phyloP scores from a whole-genome alignment of 2,888 invertebrate genomes.

The Andrena camellia region DNA sequence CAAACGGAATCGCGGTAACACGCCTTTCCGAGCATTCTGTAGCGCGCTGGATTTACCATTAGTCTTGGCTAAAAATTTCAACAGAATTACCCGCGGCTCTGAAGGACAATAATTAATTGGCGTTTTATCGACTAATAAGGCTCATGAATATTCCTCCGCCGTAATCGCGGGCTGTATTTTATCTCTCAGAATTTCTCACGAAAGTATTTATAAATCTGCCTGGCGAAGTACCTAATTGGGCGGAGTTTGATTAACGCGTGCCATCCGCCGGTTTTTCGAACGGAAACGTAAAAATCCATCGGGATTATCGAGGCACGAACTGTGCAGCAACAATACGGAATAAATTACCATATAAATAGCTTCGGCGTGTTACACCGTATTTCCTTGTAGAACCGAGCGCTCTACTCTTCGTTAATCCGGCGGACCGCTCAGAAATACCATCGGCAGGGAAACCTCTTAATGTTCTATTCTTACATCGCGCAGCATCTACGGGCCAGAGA shows the following conservation, averaged over 20 bases:
- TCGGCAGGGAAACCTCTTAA: constrained; percentile 75
- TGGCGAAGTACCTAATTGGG: background rate
- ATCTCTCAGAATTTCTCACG: background rate
- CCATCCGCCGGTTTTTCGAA: background rate
- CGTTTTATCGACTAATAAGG: background rate
- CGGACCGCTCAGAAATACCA: constrained; percentile 64
- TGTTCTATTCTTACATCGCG: constrained; percentile 78
- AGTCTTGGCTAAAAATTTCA: background rate
- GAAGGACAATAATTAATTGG: background rate
- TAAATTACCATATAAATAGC: constrained; percentile 61
- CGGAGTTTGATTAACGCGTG: background rate
- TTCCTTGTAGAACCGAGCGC: constrained; percentile 48
- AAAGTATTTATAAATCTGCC: background rate
- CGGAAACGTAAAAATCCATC: constrained; percentile 1
- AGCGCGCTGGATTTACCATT: constrained; percentile 9
- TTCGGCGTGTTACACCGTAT: constrained; percentile 37
- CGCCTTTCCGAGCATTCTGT: background rate
- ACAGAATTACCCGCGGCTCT: background rate
- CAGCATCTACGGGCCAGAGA: constrained; percentile 69
- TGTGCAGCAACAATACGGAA: constrained; percentile 42
- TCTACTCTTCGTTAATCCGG: constrained; percentile 58
- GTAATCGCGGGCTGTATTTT: background rate
- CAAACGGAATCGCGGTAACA: constrained; percentile 2
- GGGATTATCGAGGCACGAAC: constrained; percentile 29
- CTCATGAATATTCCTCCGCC: background rate